A percentile compares a stretch with the other conserved stretches of the same genome.
These are phyloP conservation scores for Limnodromus scolopaceus DNA, from an alignment of 2,797 vertebrate species.

Conservation along the genomic window DNA sequence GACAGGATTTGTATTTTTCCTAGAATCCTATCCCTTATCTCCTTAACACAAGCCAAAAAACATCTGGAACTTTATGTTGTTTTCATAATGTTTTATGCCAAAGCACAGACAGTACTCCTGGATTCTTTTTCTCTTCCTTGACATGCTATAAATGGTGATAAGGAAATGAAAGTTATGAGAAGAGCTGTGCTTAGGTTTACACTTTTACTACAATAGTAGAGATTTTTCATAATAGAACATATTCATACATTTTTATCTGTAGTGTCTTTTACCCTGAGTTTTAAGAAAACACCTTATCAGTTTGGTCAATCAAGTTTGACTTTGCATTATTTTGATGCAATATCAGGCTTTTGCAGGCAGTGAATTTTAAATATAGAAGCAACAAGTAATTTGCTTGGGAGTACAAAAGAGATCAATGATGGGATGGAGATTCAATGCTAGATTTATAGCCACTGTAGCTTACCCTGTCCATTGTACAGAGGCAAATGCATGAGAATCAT, in stretches of 20 bases:
- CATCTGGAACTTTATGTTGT: neutral
- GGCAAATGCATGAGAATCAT: neutral
- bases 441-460: neutral
- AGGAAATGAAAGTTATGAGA: slow-evolving; percentile 24
- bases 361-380: neutral
- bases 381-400: neutral
- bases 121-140: slow-evolving; percentile 6
- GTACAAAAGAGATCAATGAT: neutral
- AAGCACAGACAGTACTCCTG: slow-evolving; percentile 4
- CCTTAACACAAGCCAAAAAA: slow-evolving; percentile 18
- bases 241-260: neutral
- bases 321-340: neutral
- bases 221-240: neutral
- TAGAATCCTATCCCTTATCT: neutral
- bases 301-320: neutral
- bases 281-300: neutral
- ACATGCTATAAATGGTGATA: neutral
- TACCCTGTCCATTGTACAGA: neutral
- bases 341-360: neutral
- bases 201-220: neutral
- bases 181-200: neutral
- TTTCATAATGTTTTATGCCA: slow-evolving; percentile 14
- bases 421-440: neutral
- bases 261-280: neutral
- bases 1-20: neutral